Percentiles rank a stretch among this genome's conserved stretches.
phyloP scores from a whole-genome alignment of 2,113 vertebrate species.

The Patagioenas fasciata region DNA sequence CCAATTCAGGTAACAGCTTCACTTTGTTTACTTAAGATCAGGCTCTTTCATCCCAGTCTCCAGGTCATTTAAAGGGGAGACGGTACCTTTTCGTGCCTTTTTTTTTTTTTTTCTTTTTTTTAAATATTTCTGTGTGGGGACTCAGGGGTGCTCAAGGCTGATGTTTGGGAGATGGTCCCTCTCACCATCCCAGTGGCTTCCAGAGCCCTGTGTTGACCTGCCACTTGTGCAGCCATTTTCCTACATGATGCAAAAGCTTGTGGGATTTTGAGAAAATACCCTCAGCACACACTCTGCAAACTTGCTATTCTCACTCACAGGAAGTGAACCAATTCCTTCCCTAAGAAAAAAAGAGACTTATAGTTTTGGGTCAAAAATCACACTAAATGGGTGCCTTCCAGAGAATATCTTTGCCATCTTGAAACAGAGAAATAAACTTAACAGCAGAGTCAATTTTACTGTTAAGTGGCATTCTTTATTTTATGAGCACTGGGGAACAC shows the following conservation, averaged over 20 bases:
- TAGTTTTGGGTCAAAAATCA: neutral
- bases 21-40: neutral
- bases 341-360: neutral
- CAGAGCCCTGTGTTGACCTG: neutral
- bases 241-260: neutral
- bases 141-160: neutral
- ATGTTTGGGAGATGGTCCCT: neutral
- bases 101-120: neutral
- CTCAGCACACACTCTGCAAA: neutral
- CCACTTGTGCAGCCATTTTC: rapidly evolving
- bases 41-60: neutral
- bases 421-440: too few species aligned
- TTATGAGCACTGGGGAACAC: too few species aligned
- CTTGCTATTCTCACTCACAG: neutral
- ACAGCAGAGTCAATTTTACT: too few species aligned
- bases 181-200: neutral
- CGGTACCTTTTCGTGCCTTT: neutral
- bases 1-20: neutral
- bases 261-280: neutral
- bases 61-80: neutral
- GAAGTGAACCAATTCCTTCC: neutral
- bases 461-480: too few species aligned
- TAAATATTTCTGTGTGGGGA: neutral
- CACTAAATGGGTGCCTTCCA: neutral
- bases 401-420: neutral